Conservation (phyloP, 2,113 vertebrate genomes). For the Myiagra hebetior region DNA sequence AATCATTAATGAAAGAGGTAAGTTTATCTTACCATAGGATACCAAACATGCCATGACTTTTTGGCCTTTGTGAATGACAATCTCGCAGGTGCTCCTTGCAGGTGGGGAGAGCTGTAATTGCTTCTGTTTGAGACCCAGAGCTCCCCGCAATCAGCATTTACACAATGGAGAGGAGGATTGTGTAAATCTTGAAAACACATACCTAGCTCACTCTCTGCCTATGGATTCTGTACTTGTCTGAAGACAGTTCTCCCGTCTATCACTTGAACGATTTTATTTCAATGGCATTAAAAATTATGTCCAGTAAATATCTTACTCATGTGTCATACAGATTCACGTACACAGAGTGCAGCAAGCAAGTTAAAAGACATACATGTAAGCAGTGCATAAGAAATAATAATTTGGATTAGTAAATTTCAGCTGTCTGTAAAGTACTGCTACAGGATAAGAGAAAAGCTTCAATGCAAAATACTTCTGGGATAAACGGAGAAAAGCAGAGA, state of each 20-base stretch:
- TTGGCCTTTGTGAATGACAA: not conserved
- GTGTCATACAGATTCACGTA: not conserved
- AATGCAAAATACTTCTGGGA: not conserved
- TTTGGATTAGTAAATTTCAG: not conserved
- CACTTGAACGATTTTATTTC: not conserved
- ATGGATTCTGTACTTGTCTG: not conserved
- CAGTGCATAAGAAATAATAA: not conserved
- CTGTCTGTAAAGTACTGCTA: not conserved
- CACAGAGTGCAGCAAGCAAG: not conserved
- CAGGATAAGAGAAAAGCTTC: not conserved
- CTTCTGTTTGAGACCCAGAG: not conserved
- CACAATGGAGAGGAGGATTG: not conserved
- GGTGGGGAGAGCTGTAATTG: not conserved
- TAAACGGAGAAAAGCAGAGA: not conserved
- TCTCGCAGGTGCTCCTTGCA: not conserved
- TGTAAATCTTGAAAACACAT: not conserved
- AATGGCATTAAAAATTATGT: not conserved
- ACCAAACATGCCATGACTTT: not conserved
- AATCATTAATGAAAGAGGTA: not conserved
- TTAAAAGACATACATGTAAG: not conserved
- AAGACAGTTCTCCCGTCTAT: not conserved
- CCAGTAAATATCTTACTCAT: not conserved
- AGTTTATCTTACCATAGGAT: not conserved
- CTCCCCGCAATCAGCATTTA: not conserved
- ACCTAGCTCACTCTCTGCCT: not conserved